Base-by-base conservation (phyloP, 2,797 vertebrate species). In the Chelon auratus region DNA sequence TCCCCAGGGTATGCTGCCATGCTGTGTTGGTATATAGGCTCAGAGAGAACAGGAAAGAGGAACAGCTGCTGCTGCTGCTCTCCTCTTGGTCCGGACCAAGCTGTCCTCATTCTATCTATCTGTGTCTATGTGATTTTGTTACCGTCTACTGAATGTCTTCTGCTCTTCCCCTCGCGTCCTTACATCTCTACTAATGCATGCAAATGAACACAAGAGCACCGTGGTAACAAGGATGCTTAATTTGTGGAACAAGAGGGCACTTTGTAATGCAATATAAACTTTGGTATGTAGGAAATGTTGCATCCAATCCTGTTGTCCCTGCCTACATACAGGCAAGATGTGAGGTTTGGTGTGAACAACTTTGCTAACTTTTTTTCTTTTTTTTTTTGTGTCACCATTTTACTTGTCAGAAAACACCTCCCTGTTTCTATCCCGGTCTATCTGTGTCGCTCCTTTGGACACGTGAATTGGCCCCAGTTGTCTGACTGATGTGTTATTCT, bases 401-500 rank as follows among this genome's bases (percentile, higher is more conserved):
- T 26, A 63, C 61, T 69, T 67, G 8, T 53, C 18, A 18, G 55
- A 61, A 37, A 53, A 4, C 1, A 7, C 2, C 57, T 75, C 73
- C 36, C 78, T 88, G 82, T 82, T 86, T 91, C 80, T 78, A 78
- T 82, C 73, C 82, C 78, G 53, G 64, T 87, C 64, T 76, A 78
- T 90, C 58, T 88, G 39, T 88, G 89, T 75, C 18, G 37, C 67
- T 81, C 22, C 3, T 43, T 81, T 82, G 77, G 82, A 81, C 78
- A 66, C 85, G 80, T 83, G 87, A 78, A 71, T 69, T 86, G 87
- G 88, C 83, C 80, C 79, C 87, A 84, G 88, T 90, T 87, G 81
- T 91, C 75, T 84, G 89, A 87, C 86, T 93, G 87, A 91, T 91
- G 84, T 90, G 87, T 88, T 83, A 81, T 84, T 91, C 74, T 89